Evolutionary conservation across 1,140 invertebrate genomes (phyloP).

Genomic region (Drosophila burlai): DNA sequence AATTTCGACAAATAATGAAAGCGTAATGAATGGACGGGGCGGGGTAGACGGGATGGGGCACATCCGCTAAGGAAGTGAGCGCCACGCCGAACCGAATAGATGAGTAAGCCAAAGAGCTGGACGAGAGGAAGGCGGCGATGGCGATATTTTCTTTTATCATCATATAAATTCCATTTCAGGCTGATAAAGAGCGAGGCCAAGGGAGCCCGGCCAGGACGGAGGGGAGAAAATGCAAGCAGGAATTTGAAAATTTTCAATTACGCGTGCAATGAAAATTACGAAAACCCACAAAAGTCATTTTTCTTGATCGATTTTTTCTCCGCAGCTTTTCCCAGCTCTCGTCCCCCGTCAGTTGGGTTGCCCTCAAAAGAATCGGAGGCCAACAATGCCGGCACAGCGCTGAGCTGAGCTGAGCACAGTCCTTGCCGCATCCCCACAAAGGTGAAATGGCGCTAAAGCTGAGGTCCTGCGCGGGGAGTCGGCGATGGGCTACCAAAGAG

Average conservation of each 20-base stretch:
- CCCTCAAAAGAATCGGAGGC: slow-evolving; percentile 75
- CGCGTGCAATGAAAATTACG: slow-evolving; percentile 84
- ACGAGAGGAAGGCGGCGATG: neutral
- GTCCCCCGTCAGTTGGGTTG: slow-evolving; percentile 21
- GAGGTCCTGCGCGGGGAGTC: slow-evolving; percentile 22
- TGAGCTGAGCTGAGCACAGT: slow-evolving; percentile 26
- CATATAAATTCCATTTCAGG: slow-evolving; percentile 71
- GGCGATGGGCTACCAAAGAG: slow-evolving; percentile 2
- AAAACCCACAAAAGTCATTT: slow-evolving; percentile 84
- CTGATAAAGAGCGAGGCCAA: slow-evolving; percentile 50
- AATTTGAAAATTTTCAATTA: slow-evolving; percentile 84
- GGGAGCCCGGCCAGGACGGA: neutral
- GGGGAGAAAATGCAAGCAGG: slow-evolving; percentile 76
- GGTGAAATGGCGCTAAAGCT: slow-evolving; percentile 61
- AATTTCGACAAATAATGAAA: slow-evolving; percentile 82
- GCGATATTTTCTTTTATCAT: slow-evolving; percentile 78
- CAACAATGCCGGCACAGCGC: slow-evolving; percentile 63
- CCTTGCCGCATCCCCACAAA: slow-evolving; percentile 55
- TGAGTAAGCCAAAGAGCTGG: slow-evolving; percentile 20
- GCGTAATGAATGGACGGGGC: slow-evolving; percentile 65
- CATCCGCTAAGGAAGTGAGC: slow-evolving; percentile 28
- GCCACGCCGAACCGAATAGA: slow-evolving; percentile 20
- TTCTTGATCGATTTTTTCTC: slow-evolving; percentile 81
- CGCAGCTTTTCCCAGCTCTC: slow-evolving; percentile 7
- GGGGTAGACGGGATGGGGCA: neutral